phyloP scores from a whole-genome alignment of 2,888 invertebrate genomes.

The Drosophila meridiana region DNA sequence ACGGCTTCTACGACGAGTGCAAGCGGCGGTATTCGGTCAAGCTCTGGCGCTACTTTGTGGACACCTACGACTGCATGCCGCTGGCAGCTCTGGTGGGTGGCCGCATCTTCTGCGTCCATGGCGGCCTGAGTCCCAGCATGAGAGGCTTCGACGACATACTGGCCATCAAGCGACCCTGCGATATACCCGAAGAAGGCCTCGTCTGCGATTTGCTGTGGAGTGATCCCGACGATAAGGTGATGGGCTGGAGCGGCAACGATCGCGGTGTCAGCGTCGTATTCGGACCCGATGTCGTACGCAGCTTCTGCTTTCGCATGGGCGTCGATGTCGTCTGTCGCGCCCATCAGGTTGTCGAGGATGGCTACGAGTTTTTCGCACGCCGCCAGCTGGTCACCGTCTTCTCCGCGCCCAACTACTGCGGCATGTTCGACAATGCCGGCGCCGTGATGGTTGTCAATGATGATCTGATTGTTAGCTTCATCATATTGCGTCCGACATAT shows the following conservation, averaged over 20 bases:
- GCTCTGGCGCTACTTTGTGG: slow-evolving; percentile 99
- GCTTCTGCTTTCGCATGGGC: slow-evolving; percentile 99
- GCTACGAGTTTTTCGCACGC: slow-evolving; percentile 99
- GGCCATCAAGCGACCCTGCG: slow-evolving; percentile 98
- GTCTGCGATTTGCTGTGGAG: slow-evolving; percentile 99
- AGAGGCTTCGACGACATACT: slow-evolving; percentile 99
- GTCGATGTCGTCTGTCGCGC: slow-evolving; percentile 99
- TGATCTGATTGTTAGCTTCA: slow-evolving; percentile 99
- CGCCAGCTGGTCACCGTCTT: slow-evolving; percentile 96
- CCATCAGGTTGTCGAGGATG: slow-evolving; percentile 99
- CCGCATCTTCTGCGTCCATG: slow-evolving; percentile 91
- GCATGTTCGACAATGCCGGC: slow-evolving; percentile 94
- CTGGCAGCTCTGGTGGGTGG: slow-evolving; percentile 95
- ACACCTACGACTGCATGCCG: slow-evolving; percentile 99
- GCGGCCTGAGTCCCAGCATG: slow-evolving; percentile 94
- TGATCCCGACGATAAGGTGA: slow-evolving; percentile 97
- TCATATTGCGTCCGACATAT: slow-evolving; percentile 92
- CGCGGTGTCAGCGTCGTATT: slow-evolving; percentile 99
- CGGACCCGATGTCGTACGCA: slow-evolving; percentile 99
- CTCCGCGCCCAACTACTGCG: slow-evolving; percentile 97
- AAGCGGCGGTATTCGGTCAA: slow-evolving; percentile 97
- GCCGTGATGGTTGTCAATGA: slow-evolving; percentile 99
- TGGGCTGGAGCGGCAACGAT: slow-evolving; percentile 99
- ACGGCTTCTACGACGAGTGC: slow-evolving; percentile 98
- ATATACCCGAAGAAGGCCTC: slow-evolving; percentile 98